phyloP scores from a whole-genome alignment of 2,113 vertebrate species.

The Dromas ardeola region DNA sequence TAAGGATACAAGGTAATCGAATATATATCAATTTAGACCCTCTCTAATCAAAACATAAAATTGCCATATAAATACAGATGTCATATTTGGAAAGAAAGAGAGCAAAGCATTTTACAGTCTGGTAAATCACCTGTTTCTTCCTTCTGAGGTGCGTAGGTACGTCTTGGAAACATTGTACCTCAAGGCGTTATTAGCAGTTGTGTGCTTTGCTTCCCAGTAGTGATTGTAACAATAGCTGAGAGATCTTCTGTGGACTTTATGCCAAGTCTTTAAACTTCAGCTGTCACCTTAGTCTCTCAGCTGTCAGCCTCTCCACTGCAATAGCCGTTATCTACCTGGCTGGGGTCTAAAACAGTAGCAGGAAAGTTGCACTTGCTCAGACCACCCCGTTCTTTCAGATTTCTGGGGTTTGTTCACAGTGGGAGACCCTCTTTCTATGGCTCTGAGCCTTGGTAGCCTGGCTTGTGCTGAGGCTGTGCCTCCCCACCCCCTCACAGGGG shows the following conservation, averaged over 20 bases:
- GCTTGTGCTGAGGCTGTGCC: neutral
- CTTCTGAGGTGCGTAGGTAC: neutral
- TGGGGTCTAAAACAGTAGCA: neutral
- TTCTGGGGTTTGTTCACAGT: neutral
- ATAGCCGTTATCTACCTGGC: neutral
- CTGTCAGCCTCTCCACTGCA: neutral
- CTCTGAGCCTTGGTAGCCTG: neutral
- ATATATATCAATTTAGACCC: neutral
- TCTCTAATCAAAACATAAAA: neutral
- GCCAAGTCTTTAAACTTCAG: neutral
- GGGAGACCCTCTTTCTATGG: neutral
- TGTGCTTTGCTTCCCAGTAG: neutral
- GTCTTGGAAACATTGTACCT: neutral
- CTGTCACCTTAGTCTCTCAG: neutral
- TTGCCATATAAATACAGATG: neutral
- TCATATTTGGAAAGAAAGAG: neutral
- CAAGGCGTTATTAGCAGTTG: neutral
- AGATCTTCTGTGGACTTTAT: neutral
- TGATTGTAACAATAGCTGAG: neutral
- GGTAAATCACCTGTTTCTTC: neutral
- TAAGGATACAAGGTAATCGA: neutral
- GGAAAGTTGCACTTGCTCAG: neutral
- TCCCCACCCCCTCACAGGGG: neutral
- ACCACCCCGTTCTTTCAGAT: neutral
- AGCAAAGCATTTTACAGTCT: neutral